A percentile compares a stretch with the other conserved stretches of the same genome.
Evolutionary conservation across 2,888 invertebrate species (phyloP).

Genomic region (Invenusta paracnida): DNA sequence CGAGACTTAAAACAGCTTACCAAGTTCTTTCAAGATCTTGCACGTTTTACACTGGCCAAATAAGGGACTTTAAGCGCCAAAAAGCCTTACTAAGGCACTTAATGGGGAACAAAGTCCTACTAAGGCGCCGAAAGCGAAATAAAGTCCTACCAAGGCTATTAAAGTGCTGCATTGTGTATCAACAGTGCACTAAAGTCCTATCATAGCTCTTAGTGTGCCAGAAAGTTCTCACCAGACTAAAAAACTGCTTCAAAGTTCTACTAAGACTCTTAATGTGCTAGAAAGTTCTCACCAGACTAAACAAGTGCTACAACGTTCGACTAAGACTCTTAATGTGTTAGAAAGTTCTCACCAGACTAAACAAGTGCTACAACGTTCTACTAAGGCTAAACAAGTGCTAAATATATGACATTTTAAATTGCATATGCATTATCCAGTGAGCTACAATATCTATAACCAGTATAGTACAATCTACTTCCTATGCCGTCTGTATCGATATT

Average conservation of each 20-base stretch:
- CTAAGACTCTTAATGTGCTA: neutral
- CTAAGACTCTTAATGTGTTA: neutral
- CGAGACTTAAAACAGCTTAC: neutral
- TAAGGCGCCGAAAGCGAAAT: neutral
- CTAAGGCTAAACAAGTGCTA: neutral
- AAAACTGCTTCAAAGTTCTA: neutral
- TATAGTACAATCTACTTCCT: no score
- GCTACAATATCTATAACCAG: neutral
- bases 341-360: neutral
- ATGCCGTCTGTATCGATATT: no score
- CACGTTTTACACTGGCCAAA: neutral
- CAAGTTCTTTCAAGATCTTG: neutral
- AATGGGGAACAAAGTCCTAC: neutral
- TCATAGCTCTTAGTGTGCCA: neutral
- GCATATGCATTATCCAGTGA: no score
- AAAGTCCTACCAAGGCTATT: neutral
- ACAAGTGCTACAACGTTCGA: neutral
- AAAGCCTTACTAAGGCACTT: neutral
- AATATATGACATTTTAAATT: no score
- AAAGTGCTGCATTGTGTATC: neutral
- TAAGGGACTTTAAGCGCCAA: neutral
- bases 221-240: neutral
- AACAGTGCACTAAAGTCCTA: no score
- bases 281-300: neutral
- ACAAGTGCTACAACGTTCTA: neutral